These are phyloP conservation scores for Tetheella fluctuosa DNA, from an alignment of 2,888 invertebrate species.

Conservation along the genomic window DNA sequence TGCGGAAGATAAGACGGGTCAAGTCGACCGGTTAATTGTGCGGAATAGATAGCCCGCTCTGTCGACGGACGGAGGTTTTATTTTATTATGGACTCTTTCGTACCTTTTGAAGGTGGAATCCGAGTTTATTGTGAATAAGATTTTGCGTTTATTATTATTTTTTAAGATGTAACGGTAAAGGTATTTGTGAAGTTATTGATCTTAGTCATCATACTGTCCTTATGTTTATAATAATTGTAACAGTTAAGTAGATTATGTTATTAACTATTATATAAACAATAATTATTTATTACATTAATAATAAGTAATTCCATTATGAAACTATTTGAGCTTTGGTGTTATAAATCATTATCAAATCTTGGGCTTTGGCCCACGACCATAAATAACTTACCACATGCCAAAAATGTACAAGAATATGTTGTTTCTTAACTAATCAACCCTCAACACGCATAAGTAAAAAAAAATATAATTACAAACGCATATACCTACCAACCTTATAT, in stretches of 20 bases:
- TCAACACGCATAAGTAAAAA: background rate
- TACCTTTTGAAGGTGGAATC: constrained; percentile 22
- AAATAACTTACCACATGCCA: no score
- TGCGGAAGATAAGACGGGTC: constrained; percentile 63
- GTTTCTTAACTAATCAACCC: no score
- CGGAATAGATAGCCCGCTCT: constrained; percentile 56
- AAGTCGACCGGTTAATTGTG: constrained; percentile 70
- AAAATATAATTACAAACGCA: background rate
- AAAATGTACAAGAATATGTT: no score
- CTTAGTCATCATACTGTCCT: background rate
- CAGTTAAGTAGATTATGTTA: no score
- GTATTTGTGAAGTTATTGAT: background rate
- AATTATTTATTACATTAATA: no score
- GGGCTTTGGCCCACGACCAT: no score
- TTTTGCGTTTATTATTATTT: constrained; percentile 13
- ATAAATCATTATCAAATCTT: no score
- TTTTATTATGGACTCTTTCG: constrained; percentile 17
- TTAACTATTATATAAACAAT: no score
- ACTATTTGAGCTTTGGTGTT: no score
- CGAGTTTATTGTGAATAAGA: constrained; percentile 18
- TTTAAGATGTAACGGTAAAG: background rate
- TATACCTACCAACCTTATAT: background rate
- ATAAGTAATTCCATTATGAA: no score
- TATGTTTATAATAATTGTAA: no score
- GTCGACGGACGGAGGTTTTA: constrained; percentile 32